Conservation (phyloP, 1,140 invertebrate species). For the Zaprionus davidi region DNA sequence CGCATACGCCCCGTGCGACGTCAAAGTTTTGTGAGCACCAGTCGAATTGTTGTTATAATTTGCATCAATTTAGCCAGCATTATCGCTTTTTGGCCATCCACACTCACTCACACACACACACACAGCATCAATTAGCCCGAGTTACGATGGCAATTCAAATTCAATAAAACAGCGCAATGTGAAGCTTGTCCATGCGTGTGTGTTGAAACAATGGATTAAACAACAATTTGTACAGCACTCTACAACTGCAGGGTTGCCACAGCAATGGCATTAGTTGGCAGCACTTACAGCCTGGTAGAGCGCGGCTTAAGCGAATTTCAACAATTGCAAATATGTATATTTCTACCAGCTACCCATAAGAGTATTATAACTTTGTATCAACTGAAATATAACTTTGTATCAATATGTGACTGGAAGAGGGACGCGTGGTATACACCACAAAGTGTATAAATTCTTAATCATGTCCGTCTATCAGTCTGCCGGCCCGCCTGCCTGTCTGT, state of each 20-base stretch:
- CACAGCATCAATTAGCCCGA: slow-evolving; percentile 52
- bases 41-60: slow-evolving; percentile 61
- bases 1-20: slow-evolving; percentile 57
- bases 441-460: too few species aligned
- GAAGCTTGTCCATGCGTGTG: neutral
- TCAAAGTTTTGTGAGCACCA: slow-evolving; percentile 29
- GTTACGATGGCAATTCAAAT: slow-evolving; percentile 8
- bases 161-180: neutral
- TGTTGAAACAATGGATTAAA: neutral
- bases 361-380: too few species aligned
- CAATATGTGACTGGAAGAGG: too few species aligned
- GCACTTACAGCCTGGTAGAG: neutral
- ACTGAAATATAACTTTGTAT: too few species aligned
- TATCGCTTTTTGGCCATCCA: slow-evolving; percentile 56
- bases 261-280: neutral
- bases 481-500: too few species aligned
- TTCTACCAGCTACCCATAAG: neutral
- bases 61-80: slow-evolving; percentile 63
- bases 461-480: too few species aligned
- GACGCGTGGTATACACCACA: too few species aligned
- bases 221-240: neutral
- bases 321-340: slow-evolving; percentile 24
- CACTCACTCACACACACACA: slow-evolving; percentile 5
- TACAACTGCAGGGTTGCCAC: neutral
- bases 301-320: neutral